Base-by-base conservation (phyloP, 2,888 invertebrate genomes). In the Andrena hattorfiana region DNA sequence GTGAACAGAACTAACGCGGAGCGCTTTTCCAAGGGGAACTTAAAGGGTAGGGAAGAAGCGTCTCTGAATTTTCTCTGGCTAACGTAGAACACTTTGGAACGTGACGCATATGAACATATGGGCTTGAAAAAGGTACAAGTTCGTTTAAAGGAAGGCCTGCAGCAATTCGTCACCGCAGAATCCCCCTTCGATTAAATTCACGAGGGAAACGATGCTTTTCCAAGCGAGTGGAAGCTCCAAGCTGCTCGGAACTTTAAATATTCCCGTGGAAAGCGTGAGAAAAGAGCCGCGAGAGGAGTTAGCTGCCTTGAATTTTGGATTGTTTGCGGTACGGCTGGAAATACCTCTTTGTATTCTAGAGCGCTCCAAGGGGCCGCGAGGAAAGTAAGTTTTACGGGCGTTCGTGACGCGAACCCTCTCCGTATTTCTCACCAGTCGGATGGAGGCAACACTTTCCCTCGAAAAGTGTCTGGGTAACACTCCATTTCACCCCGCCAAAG, bases 311-410 rank as follows among this genome's bases (percentile, higher is more conserved):
- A 66, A 73, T 51, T 69, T 81, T 56, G 42, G 48, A 68, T 63
- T 56, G 72, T 70, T 79, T 54, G 67, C 30, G 2, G 51, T 49
- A 30, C 56, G 32, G 42, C 69, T 30, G 16, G 48, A 62, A 70
- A 71, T 64, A 49, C 28, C 72, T 59, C 60, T 81, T 64, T 73
- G 63, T 80, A 67, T 42, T 59, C 32, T 10, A 13, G 13, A 23
- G 20, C 8, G 35, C n/a, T 48, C 32, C n/a, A 68, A 63, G 26
- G 62, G 30, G 56, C n/a, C n/a, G 49, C 13, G 51, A n/a, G 30
- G 23, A 49, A 60, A 81, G 64, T 49, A 69, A 81, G 74, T 81
- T 81, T 59, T 54, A 68, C 62, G 42, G 51, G n/a, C n/a, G 10
- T 48, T 54, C 62, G 54, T 5, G 2, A 49, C 60, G 35, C 63